Conservation (phyloP, 1,140 invertebrate species). For the Brachionus rotundiformis region DNA sequence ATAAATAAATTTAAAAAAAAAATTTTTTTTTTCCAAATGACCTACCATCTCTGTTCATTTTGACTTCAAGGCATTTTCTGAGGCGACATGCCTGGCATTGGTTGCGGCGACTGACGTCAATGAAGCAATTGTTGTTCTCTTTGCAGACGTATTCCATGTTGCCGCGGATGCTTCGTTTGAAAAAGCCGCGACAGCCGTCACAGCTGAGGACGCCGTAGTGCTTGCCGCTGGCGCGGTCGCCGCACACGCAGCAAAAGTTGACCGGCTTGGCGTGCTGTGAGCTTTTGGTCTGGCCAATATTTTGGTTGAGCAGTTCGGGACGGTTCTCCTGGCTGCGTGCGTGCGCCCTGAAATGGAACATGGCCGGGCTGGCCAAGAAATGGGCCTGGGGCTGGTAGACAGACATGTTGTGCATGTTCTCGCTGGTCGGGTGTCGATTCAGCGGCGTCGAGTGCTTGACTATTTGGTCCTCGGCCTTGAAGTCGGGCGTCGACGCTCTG, state of each 20-base stretch:
- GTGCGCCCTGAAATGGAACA: background rate
- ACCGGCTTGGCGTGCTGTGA: slow-evolving; percentile 14
- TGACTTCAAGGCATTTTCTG: slow-evolving; percentile 84
- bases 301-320: background rate
- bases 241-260: slow-evolving; percentile 62
- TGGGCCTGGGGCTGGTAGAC: background rate
- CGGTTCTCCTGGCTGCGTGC: slow-evolving; percentile 21
- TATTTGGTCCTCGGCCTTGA: background rate
- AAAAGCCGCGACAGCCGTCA: slow-evolving; percentile 79
- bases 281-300: background rate
- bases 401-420: background rate
- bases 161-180: slow-evolving; percentile 81
- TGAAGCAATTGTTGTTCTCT: slow-evolving; percentile 80
- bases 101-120: slow-evolving; percentile 86
- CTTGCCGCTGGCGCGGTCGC: slow-evolving; percentile 63
- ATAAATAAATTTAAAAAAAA: slow-evolving; percentile 50
- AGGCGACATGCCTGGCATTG: slow-evolving; percentile 93
- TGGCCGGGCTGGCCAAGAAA: background rate
- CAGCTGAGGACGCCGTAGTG: slow-evolving; percentile 65
- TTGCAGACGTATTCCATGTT: slow-evolving; percentile 91
- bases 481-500: slow-evolving; percentile 11
- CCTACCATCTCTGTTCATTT: slow-evolving; percentile 92
- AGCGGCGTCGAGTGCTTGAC: slow-evolving; percentile 30
- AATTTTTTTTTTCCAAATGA: slow-evolving; percentile 53
- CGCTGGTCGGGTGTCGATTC: background rate